A percentile compares a stretch with the other conserved stretches of the same genome.
phyloP scores from a whole-genome alignment of 2,888 invertebrate genomes.

The Arenicola marina region DNA sequence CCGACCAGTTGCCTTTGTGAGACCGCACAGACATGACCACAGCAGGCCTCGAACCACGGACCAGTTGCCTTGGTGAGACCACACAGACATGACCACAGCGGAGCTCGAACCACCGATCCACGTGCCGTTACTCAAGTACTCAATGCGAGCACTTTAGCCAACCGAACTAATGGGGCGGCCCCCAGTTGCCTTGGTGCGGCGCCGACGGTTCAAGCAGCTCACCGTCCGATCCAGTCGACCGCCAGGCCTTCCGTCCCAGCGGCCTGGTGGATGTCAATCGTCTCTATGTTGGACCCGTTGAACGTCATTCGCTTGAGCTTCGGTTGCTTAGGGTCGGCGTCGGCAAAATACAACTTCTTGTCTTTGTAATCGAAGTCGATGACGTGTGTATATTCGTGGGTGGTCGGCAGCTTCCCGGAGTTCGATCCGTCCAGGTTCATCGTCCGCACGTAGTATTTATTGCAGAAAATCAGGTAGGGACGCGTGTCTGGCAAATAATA shows the following conservation, averaged over 20 bases:
- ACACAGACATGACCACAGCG: too few species aligned
- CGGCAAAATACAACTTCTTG: conserved; percentile 91
- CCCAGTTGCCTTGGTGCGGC: too few species aligned
- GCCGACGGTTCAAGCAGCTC: too few species aligned
- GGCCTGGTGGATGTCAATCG: conserved; percentile 7
- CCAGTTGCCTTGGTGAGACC: too few species aligned
- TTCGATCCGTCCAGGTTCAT: conserved; percentile 66
- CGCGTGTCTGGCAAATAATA: too few species aligned
- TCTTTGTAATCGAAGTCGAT: conserved; percentile 79
- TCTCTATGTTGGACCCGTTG: conserved; percentile 1
- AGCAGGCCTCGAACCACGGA: too few species aligned
- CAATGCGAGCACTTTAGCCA: too few species aligned
- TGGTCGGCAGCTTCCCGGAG: conserved; percentile 48
- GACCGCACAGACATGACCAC: too few species aligned
- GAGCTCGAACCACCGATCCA: too few species aligned
- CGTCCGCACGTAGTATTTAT: conserved; percentile 82
- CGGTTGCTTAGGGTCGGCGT: conserved; percentile 67
- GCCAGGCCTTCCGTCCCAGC: conserved; percentile 79
- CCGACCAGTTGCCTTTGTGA: too few species aligned
- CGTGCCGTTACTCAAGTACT: too few species aligned
- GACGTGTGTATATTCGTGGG: conserved; percentile 84
- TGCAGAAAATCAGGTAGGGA: conserved; percentile 72
- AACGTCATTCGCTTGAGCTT: conserved; percentile 7
- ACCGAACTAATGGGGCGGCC: too few species aligned
- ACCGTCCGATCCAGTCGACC: conserved; percentile 81